Evolutionary conservation across 2,888 invertebrate species (phyloP).

Genomic region (Itoplectis maculator): DNA sequence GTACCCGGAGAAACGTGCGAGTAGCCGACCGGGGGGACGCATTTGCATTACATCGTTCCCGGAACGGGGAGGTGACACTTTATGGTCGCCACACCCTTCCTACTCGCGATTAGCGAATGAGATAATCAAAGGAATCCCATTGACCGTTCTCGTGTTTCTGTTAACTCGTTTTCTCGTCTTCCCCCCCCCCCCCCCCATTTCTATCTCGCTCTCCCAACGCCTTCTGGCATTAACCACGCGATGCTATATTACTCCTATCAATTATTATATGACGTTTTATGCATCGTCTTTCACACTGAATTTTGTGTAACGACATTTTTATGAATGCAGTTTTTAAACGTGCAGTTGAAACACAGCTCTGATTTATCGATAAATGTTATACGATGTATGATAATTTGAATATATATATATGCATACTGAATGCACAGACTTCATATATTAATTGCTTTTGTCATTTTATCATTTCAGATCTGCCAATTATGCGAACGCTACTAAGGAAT

Average conservation of each 20-base stretch:
- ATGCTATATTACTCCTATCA: slow-evolving; percentile 6
- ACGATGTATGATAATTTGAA: slow-evolving; percentile 13
- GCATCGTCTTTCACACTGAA: not conserved
- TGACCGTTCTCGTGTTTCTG: slow-evolving; percentile 61
- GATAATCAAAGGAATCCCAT: slow-evolving; percentile 75
- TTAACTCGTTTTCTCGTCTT: not conserved
- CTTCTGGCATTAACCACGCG: slow-evolving; percentile 19
- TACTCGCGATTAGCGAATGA: slow-evolving; percentile 74
- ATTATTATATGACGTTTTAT: slow-evolving; percentile 1
- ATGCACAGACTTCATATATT: not conserved
- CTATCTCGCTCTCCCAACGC: not conserved
- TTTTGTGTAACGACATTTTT: slow-evolving; percentile 6
- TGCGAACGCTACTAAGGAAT: slow-evolving; percentile 93
- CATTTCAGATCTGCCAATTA: slow-evolving; percentile 94
- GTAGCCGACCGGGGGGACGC: slow-evolving; percentile 71
- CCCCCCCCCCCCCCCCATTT: not conserved
- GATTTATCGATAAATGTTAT: not conserved
- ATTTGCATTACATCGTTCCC: slow-evolving; percentile 73
- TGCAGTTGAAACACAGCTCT: not conserved
- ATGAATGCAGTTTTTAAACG: slow-evolving; percentile 27
- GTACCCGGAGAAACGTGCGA: slow-evolving; percentile 64
- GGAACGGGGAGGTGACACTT: slow-evolving; percentile 73
- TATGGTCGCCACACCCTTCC: slow-evolving; percentile 72
- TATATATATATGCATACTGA: not conserved
- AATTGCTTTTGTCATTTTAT: slow-evolving; percentile 65